phyloP scores from a whole-genome alignment of 2,113 vertebrate species.

The Glaucidium brasilianum region DNA sequence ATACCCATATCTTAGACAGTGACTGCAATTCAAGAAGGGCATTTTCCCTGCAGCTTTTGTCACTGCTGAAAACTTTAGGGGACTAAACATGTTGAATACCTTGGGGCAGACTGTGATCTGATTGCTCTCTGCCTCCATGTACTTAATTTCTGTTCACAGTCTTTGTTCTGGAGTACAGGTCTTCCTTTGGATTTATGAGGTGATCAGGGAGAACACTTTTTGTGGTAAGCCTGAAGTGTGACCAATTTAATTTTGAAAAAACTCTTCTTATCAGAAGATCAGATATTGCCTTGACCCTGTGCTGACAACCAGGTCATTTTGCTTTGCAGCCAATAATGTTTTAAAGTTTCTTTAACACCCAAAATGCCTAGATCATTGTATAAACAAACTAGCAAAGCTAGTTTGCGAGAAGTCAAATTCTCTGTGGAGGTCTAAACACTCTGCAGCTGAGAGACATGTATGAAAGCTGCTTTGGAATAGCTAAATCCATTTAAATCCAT shows the following conservation, averaged over 20 bases:
- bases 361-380: background rate
- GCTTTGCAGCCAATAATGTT: background rate
- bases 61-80: background rate
- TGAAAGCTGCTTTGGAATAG: constrained; percentile 41
- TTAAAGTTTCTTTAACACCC: constrained; percentile 1
- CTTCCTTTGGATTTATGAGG: background rate
- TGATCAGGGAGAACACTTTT: background rate
- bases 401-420: constrained; percentile 13
- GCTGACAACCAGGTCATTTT: background rate
- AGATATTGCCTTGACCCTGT: background rate
- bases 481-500: constrained; percentile 45
- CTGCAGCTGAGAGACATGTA: background rate
- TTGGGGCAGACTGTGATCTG: background rate
- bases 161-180: background rate
- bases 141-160: background rate
- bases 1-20: background rate
- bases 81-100: background rate
- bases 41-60: background rate
- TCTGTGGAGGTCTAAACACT: background rate
- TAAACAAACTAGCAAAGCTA: constrained; percentile 12
- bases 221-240: background rate
- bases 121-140: background rate
- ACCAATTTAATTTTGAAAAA: background rate
- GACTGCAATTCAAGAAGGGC: background rate
- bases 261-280: background rate